phyloP scores from a whole-genome alignment of 2,797 vertebrate species.

The Pseudochirops cupreus region DNA sequence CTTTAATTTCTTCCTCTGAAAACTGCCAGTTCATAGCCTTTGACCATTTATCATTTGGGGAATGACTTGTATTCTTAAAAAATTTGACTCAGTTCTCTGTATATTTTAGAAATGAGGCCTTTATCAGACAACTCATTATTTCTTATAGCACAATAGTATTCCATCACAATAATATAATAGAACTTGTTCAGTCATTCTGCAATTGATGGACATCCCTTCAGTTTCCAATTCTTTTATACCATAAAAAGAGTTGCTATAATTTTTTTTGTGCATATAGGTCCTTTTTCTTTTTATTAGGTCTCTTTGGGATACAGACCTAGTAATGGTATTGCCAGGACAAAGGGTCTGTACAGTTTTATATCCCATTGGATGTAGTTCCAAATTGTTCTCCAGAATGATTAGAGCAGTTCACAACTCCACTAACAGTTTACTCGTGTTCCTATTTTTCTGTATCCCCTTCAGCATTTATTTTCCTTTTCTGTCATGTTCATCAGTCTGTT shows the following conservation, averaged over 20 bases:
- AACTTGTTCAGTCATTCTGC: background rate
- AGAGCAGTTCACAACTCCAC: background rate
- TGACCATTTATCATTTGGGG: too few species aligned
- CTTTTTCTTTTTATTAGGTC: background rate
- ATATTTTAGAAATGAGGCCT: too few species aligned
- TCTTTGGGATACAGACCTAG: background rate
- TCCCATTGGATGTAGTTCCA: background rate
- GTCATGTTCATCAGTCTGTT: background rate
- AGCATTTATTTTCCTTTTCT: background rate
- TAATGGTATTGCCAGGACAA: background rate
- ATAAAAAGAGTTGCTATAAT: background rate
- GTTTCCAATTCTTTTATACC: background rate
- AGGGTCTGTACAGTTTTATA: background rate
- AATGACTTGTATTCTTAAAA: too few species aligned
- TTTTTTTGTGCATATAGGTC: background rate
- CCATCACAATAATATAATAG: background rate
- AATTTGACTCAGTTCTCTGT: too few species aligned
- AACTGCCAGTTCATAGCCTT: too few species aligned
- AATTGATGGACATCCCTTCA: background rate
- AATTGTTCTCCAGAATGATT: background rate
- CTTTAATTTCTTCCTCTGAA: too few species aligned
- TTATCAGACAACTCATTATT: too few species aligned
- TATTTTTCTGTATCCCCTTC: background rate
- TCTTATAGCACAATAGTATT: background rate
- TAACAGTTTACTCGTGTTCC: background rate